Percentiles rank a stretch among this genome's conserved stretches.
Conservation (phyloP, 2,888 invertebrate species). For the Hyles lineata region DNA sequence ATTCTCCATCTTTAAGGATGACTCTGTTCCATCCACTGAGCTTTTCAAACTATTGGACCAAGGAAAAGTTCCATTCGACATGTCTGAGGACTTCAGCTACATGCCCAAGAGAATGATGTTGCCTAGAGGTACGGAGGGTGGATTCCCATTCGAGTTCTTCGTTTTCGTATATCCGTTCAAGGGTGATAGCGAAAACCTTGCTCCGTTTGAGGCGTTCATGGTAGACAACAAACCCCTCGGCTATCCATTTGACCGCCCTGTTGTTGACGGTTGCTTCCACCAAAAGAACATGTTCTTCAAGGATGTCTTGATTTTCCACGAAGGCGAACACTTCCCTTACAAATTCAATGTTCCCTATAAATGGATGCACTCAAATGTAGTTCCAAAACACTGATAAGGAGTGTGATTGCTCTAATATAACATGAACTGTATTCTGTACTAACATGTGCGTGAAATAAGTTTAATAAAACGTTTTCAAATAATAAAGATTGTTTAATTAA, state of each 20-base stretch:
- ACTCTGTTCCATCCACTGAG: slow-evolving; percentile 85
- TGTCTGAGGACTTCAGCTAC: slow-evolving; percentile 82
- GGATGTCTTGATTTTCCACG: slow-evolving; percentile 84
- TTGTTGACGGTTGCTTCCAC: slow-evolving; percentile 70
- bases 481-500: neutral
- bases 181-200: slow-evolving; percentile 65
- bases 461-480: slow-evolving; percentile 28
- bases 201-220: slow-evolving; percentile 56
- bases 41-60: slow-evolving; percentile 85
- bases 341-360: slow-evolving; percentile 56
- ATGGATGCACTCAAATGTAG: slow-evolving; percentile 48
- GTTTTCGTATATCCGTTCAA: slow-evolving; percentile 85
- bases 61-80: slow-evolving; percentile 78
- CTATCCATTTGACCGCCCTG: slow-evolving; percentile 85
- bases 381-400: slow-evolving; percentile 53
- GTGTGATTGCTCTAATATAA: slow-evolving; percentile 41
- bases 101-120: slow-evolving; percentile 89
- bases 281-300: slow-evolving; percentile 86
- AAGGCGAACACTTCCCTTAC: slow-evolving; percentile 66
- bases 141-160: slow-evolving; percentile 87
- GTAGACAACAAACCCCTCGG: slow-evolving; percentile 82
- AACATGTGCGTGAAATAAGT: slow-evolving; percentile 7
- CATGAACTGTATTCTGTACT: slow-evolving; percentile 20
- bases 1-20: slow-evolving; percentile 85
- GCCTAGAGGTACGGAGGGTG: slow-evolving; percentile 89